Percentiles rank a stretch among this genome's conserved stretches.
Evolutionary conservation across 2,113 vertebrate genomes (phyloP).

Genomic region (Osmerus mordax): DNA sequence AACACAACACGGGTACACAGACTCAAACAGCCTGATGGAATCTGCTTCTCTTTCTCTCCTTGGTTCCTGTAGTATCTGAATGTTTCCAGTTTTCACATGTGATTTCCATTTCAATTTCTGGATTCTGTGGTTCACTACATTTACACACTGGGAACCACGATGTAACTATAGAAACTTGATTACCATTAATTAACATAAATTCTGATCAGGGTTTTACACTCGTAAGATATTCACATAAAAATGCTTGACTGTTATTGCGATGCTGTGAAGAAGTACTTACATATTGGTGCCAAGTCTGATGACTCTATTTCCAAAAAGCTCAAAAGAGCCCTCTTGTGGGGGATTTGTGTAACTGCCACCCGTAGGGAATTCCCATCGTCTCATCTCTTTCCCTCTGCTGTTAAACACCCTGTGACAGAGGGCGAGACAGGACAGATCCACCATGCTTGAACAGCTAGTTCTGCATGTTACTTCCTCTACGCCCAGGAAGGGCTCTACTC

Average conservation of each 20-base stretch:
- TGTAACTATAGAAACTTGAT: too few species aligned
- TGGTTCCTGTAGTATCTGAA: too few species aligned
- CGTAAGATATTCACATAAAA: too few species aligned
- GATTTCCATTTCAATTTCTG: too few species aligned
- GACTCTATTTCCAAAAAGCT: constrained; percentile 85
- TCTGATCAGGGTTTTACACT: too few species aligned
- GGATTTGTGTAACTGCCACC: constrained; percentile 77
- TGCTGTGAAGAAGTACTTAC: constrained; percentile 66
- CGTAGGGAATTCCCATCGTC: constrained; percentile 71
- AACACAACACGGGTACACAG: not conserved
- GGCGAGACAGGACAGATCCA: not conserved
- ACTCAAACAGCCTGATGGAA: too few species aligned
- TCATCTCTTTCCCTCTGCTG: constrained; percentile 75
- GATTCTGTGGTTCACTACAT: too few species aligned
- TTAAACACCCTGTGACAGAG: constrained; percentile 75
- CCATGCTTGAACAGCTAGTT: not conserved
- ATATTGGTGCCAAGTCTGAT: constrained; percentile 87
- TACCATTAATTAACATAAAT: too few species aligned
- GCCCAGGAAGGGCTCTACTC: not conserved
- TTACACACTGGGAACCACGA: too few species aligned
- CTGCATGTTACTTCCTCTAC: too few species aligned
- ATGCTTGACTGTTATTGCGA: not conserved
- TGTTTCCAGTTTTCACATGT: too few species aligned
- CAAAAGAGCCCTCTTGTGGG: constrained; percentile 80
- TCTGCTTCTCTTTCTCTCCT: too few species aligned